Evolutionary conservation across 1,140 invertebrate genomes (phyloP), one percentile per base, ranked within the genome.

Genomic region (Solenopsis invicta): DNA sequence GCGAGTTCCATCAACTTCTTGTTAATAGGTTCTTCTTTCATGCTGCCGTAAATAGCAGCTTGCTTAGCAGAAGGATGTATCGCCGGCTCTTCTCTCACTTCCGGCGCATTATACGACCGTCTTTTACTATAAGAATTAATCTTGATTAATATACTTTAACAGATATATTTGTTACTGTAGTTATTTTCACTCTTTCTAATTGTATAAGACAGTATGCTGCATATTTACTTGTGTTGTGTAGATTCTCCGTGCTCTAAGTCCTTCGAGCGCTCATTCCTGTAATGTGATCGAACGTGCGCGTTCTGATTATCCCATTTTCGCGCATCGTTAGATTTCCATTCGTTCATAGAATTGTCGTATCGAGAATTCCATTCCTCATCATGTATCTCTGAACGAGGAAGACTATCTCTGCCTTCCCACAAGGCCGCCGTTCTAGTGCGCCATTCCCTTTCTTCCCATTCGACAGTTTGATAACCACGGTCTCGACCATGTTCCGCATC

Each of bases 371-470:
- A 95, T 2, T 95, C 94, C 54, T 95, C 95, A 4, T 95, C 94
- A 41, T 95, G 94, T 12, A 92, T 90, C 45, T 95, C 95, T 0
- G 94, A 94, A 12, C 93, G 91, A 10, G 95, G 94, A 59, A 95
- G 88, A 88, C 93, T 95, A 9, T 95, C 95, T 24, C 95, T 89
- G 13, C 59, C 89, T 66, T 95, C 95, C 95, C 95, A 95, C 16
- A 94, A 87, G 2, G 41, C 3, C 41, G 41, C 8, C 41, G 92
- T 61, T 62, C 93, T 91, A 5, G 86, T 82, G 9, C 94, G 89
- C 95, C 95, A 95, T 61, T 95, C 95, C 1, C 95, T 82, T n/a
- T 95, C 95, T 21, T 95, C 94, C 95, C 95, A 95, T 48, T 95
- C 95, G 18, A 89, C 85, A 0, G 89, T 59, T 0, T 92, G 78